Evolutionary conservation across 2,797 vertebrate genomes (phyloP), one percentile per base, ranked within the genome.

Genomic region (Masticophis lateralis): DNA sequence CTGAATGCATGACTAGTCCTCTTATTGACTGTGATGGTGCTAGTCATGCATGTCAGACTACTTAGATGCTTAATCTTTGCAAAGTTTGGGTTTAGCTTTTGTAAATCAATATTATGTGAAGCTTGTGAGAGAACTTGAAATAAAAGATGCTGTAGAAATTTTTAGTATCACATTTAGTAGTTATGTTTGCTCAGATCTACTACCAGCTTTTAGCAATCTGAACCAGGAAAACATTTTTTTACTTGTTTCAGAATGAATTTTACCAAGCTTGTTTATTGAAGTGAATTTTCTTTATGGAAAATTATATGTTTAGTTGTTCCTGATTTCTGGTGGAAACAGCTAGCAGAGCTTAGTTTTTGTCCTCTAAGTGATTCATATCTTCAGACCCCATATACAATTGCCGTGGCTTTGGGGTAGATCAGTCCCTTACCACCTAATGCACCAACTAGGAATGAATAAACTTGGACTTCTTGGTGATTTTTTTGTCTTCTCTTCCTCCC

Each of bases 321-420:
- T 61, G 51, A 86, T 86, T 86, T n/a, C 69, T 7, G 59, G 92
- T 93, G 95, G 92, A 93, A 94, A 66, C 89, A 90, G 93, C 91
- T 86, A 92, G 91, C 32, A n/a, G 14, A 14, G 69, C 32, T 74
- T 3, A 20, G 32, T 20, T 74, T 74, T 92, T 91, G 28, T 20
- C 32, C 13, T 32, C 69, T 32, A 74, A 90, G 0, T 55, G 11
- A 32, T 55, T 66, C 61, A 69, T 20, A 18, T 90, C 25, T 66
- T 32, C 51, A 69, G 53, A 74, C 43, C 32, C 51, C 12, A n/a
- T 13, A 16, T n/a, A 12, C 7, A 51, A 51, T 59, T 37, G 27
- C 5, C 61, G 5, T 8, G 14, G 13, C 12, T 59, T 18, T 28
- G 28, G 16, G 9, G 25, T 37, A 56, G 55, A n/a, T n/a, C 27